Base-by-base conservation (phyloP, 2,113 vertebrate genomes). In the Engraulis encrasicolus region DNA sequence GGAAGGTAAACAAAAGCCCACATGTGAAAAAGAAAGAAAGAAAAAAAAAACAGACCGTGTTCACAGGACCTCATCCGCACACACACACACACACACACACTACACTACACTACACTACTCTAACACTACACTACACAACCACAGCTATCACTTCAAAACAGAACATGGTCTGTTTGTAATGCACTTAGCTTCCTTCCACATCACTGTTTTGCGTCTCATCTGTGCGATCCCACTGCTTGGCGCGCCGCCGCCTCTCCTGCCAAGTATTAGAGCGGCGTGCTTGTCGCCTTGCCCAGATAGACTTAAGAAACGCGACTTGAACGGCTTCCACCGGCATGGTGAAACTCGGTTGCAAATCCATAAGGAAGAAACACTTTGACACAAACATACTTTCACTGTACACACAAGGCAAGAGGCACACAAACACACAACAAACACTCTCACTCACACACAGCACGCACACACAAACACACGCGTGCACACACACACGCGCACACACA, bases 231-330 rank as follows among this genome's bases (percentile, higher is more conserved):
- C 38, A 40, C 54, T 50, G 78, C 50, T 74, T 78, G 20, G 52
- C 36, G 78, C 27, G 54, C 77, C 81, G 34, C 40, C 20, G n/a
- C 36, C 79, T 84, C 20, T 34, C 36, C 79, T 84, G 85, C 80
- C 80, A 80, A 79, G 80, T 79, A 84, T 87, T 84, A 84, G 50
- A 31, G 15, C 11, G 0, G 20, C 23, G 77, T 45, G 77, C 52
- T 80, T 87, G 86, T 87, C 86, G 84, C 77, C 82, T 84, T 81
- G 80, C 80, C 80, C 78, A 84, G 54, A 82, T 82, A 81, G 81
- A 84, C 84, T 87, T 87, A 84, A 87, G 58, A 82, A 84, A 80
- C 14, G 52, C n/a, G 40, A 50, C 50, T 82, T 81, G 81, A 87
- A 87, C 71, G 50, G 83, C 83, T 85, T 78, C 66, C 83, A 38